These are phyloP conservation scores for Athrips mouffetella DNA, from an alignment of 2,888 invertebrate species.

Conservation along the genomic window DNA sequence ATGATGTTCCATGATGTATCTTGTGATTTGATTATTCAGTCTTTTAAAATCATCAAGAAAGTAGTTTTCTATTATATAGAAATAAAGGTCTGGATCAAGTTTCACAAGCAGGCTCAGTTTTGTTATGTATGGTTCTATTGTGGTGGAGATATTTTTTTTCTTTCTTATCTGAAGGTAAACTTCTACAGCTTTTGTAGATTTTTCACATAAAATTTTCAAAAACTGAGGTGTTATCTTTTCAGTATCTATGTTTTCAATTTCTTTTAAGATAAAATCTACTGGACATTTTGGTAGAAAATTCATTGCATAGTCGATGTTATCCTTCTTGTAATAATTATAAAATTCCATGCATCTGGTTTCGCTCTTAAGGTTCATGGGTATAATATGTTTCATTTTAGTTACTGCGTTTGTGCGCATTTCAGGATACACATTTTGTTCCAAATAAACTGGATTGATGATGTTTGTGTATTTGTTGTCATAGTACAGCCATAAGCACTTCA, in stretches of 20 bases:
- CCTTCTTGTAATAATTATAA: slow-evolving; percentile 42
- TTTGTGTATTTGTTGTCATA: slow-evolving; percentile 34
- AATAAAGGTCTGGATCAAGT: slow-evolving; percentile 30
- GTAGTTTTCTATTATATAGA: slow-evolving; percentile 31
- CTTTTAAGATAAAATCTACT: slow-evolving; percentile 36
- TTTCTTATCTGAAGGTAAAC: slow-evolving; percentile 39
- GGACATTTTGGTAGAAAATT: slow-evolving; percentile 46
- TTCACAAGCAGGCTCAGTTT: slow-evolving; percentile 39
- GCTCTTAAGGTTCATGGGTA: slow-evolving; percentile 39
- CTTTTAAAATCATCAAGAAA: slow-evolving; percentile 9
- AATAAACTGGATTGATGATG: slow-evolving; percentile 46
- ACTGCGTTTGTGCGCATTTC: slow-evolving; percentile 49
- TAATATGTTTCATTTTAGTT: slow-evolving; percentile 48
- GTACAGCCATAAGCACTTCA: slow-evolving; percentile 52
- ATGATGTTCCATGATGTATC: slow-evolving; percentile 27
- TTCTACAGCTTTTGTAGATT: slow-evolving; percentile 38
- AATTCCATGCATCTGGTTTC: slow-evolving; percentile 42
- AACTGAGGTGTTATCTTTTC: slow-evolving; percentile 39
- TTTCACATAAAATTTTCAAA: slow-evolving; percentile 46
- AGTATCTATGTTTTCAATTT: slow-evolving; percentile 31
- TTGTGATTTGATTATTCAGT: slow-evolving; percentile 27
- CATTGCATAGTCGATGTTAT: slow-evolving; percentile 36
- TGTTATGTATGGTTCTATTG: slow-evolving; percentile 26
- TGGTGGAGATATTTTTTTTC: slow-evolving; percentile 17
- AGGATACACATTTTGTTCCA: slow-evolving; percentile 48